Percentiles rank a stretch among this genome's conserved stretches.
Conservation (phyloP, 2,113 vertebrate genomes). For the Dasyornis broadbenti region DNA sequence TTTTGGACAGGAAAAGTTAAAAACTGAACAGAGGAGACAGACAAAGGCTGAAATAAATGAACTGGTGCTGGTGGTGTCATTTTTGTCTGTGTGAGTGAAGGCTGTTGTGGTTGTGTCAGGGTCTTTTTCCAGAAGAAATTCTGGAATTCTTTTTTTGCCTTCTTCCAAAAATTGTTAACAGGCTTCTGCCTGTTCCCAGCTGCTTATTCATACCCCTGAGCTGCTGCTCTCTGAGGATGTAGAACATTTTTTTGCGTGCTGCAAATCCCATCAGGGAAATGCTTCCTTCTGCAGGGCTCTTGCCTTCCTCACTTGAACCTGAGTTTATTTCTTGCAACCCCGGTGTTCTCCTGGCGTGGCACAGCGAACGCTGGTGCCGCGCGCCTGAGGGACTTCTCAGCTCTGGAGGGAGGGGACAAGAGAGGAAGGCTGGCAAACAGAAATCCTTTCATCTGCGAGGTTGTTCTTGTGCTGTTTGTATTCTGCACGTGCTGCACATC, state of each 20-base stretch:
- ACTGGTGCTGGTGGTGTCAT: not conserved
- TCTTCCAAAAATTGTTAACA: not conserved
- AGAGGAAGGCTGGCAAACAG: not conserved
- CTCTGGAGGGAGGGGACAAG: not conserved
- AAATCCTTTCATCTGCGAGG: not conserved
- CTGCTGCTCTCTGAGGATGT: not conserved
- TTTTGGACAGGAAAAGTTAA: not conserved
- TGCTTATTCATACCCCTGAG: not conserved
- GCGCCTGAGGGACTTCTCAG: not conserved
- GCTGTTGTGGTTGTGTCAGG: not conserved
- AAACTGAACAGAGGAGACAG: not conserved
- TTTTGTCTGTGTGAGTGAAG: not conserved
- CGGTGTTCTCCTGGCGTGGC: not conserved
- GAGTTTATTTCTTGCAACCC: not conserved
- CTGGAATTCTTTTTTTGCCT: no score
- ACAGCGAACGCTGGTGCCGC: not conserved
- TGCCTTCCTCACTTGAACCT: not conserved
- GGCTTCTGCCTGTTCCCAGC: not conserved
- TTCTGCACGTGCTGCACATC: not conserved
- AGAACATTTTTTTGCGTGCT: not conserved
- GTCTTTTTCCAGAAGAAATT: not conserved
- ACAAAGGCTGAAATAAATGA: not conserved
- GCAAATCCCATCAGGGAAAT: not conserved
- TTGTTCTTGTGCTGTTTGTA: not conserved
- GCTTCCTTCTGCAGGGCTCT: not conserved